Evolutionary conservation across 37 sponge, comb jelly and placozoan genomes (phyloP), one percentile per base, ranked within the genome.

Genomic region (Halisarca cf. caerulea): DNA sequence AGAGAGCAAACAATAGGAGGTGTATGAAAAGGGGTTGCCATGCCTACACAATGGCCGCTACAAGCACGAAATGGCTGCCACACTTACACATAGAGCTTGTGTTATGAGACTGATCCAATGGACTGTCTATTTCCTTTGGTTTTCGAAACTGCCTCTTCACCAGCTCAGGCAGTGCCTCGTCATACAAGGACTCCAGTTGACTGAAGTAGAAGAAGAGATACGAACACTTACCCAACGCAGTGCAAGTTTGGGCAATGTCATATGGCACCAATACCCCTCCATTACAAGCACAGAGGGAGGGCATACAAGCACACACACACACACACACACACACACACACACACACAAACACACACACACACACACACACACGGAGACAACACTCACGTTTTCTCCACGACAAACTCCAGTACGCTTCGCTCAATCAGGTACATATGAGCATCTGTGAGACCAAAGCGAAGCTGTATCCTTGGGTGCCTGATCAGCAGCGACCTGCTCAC

Each of bases 361-460:
- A 47, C 51, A 47, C 11, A 47, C 51, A 47, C 11, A 47, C 9
- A 47, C 9, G 6, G 11, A 6, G 9, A 11, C 9, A 6, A 47
- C 11, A 47, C 51, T 6, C 1, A 92, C 92, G 71, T 93, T 82
- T 88, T 85, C 2, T 92, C 88, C 15, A 47, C 25, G 30, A 92
- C 69, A 66, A 83, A 82, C 21, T 97, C 98, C 60, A 97, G 38
- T 4, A 95, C 86, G 85, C 91, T 84, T 18, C 80, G 71, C 38
- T 85, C 85, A 61, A 97, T 81, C 20, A 97, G 77, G 74, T 97
- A 97, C 44, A 97, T 59, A 58, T 97, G 98, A 74, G 89, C 87
- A 59, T 97, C 98, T 30, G 80, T 32, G 7, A 97, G 84, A 37
- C 82, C 83, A 44, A 87, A 85, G 53, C 47, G 66, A 9, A 96